Percentiles rank a stretch among this genome's conserved stretches.
Conservation (phyloP, 2,888 invertebrate species). For the Xylota segnis region DNA sequence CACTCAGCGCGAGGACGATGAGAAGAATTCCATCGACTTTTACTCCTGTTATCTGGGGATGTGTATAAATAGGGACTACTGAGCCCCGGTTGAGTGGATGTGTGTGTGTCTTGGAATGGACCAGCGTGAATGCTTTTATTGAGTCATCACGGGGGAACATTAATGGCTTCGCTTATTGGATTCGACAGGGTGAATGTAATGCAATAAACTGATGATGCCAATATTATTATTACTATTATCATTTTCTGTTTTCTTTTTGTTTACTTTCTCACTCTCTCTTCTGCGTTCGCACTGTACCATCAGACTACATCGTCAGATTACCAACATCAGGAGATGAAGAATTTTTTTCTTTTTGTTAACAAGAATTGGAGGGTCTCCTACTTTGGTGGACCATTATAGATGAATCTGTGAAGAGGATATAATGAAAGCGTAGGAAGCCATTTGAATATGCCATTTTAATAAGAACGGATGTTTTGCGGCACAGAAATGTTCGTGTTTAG, state of each 20-base stretch:
- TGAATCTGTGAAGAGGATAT: conserved; percentile 69
- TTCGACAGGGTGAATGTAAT: conserved; percentile 68
- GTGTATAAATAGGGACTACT: conserved; percentile 32
- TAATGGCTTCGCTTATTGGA: conserved; percentile 65
- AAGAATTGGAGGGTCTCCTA: conserved; percentile 21
- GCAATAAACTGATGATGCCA: conserved; percentile 71
- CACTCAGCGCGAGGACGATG: conserved; percentile 33
- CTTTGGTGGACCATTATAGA: conserved; percentile 64
- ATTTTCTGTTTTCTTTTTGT: conserved; percentile 38
- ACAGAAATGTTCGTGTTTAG: conserved; percentile 64
- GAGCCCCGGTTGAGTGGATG: background rate
- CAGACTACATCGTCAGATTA: background rate
- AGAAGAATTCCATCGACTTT: conserved; percentile 32
- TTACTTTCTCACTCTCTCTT: background rate
- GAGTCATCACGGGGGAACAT: conserved; percentile 63
- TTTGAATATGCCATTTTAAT: conserved; percentile 72
- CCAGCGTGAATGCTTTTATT: conserved; percentile 56
- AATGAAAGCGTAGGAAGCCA: conserved; percentile 64
- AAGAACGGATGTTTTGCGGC: conserved; percentile 67
- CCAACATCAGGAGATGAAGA: background rate
- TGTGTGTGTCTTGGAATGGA: conserved; percentile 7
- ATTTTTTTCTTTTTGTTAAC: background rate
- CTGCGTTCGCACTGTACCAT: background rate
- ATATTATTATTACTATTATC: conserved; percentile 68
- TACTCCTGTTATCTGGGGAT: conserved; percentile 40